phyloP scores from a whole-genome alignment of 1,140 invertebrate genomes.

The Caerostris extrusa region DNA sequence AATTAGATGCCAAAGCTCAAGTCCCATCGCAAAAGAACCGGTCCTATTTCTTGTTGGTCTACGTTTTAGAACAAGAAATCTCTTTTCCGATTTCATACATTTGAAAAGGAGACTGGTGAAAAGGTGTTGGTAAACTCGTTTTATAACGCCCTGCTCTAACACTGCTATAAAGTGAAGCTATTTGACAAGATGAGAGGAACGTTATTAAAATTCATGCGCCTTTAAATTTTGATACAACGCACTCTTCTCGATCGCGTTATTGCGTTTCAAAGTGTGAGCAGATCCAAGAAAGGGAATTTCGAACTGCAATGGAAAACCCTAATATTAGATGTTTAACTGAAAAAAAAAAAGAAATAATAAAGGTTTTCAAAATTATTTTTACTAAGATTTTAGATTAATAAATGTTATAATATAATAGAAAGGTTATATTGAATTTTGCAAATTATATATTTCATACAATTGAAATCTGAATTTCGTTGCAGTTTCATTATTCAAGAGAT shows the following conservation, averaged over 20 bases:
- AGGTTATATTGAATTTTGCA: no score
- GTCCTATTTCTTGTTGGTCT: not conserved
- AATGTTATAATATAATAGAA: no score
- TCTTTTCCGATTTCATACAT: not conserved
- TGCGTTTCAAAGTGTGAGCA: not conserved
- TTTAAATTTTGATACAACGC: not conserved
- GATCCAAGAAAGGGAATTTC: not conserved
- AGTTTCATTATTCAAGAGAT: no score
- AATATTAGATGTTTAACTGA: no score
- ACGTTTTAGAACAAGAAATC: not conserved
- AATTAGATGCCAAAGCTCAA: not conserved
- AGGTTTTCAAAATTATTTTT: no score
- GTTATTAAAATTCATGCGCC: slow-evolving; percentile 4
- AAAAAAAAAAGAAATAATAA: no score
- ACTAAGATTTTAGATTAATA: no score
- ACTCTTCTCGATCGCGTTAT: not conserved
- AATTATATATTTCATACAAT: no score
- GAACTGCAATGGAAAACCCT: no score
- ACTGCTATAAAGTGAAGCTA: not conserved
- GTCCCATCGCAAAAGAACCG: not conserved
- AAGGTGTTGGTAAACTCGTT: no score
- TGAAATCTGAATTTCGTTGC: no score
- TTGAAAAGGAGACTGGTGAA: not conserved
- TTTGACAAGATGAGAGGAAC: not conserved
- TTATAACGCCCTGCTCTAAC: not conserved